A percentile compares a stretch with the other conserved stretches of the same genome.
Evolutionary conservation across 2,888 invertebrate species (phyloP).

Genomic region (Prionchulus punctatus): DNA sequence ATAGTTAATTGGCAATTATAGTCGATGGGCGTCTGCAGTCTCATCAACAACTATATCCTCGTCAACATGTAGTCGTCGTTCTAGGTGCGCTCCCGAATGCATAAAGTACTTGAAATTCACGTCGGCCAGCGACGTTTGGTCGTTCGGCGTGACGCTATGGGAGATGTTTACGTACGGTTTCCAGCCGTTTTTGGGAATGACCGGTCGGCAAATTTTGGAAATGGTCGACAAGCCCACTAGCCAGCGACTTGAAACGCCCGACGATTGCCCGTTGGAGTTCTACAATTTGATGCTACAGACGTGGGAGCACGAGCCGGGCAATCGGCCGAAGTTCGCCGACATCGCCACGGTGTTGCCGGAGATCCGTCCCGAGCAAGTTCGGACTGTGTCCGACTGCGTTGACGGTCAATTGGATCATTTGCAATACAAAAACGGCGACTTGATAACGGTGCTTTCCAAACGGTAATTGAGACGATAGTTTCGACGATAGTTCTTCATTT

Average conservation of each 20-base stretch:
- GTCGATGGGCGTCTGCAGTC: too few relatives aligned
- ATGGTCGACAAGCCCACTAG: constrained; percentile 9
- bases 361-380: constrained; percentile 67
- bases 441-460: constrained; percentile 78
- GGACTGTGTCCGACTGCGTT: constrained; percentile 51
- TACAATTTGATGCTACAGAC: constrained; percentile 81
- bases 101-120: constrained; percentile 89
- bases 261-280: constrained; percentile 81
- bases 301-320: constrained; percentile 78
- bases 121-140: constrained; percentile 92
- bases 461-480: constrained; percentile 38
- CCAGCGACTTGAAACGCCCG: constrained; percentile 76
- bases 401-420: constrained; percentile 53
- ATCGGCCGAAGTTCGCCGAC: constrained; percentile 75
- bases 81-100: constrained; percentile 94
- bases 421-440: constrained; percentile 66
- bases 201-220: constrained; percentile 54
- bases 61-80: constrained; percentile 11
- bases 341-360: constrained; percentile 59
- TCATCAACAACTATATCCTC: too few relatives aligned
- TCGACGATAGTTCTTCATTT: too few relatives aligned
- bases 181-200: constrained; percentile 90
- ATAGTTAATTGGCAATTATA: too few relatives aligned
- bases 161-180: constrained; percentile 98
- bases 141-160: constrained; percentile 94